Base-by-base conservation (phyloP, 1,140 invertebrate genomes). In the Drosophila nikananu region DNA sequence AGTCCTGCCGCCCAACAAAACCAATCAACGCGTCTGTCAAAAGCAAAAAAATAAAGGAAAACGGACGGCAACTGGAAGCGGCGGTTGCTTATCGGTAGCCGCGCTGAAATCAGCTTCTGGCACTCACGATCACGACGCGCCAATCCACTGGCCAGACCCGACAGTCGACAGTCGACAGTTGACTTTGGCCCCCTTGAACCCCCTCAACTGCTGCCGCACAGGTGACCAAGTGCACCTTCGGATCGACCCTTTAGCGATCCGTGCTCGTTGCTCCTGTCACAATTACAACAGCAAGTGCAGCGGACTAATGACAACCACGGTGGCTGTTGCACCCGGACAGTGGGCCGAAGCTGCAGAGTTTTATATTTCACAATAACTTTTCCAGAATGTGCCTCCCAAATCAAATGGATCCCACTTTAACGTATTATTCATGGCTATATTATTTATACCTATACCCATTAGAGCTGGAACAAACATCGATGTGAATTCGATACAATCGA, bases 21-120 rank as follows among this genome's bases (percentile, higher is more conserved):
- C 77, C 91, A 92, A 92, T 92, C 91, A 92, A 92, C 91, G 91
- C 91, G 82, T 79, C 80, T 89, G 83, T 82, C 79, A 71, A 55
- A 39, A 27, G 23, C 17, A 41, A 48, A 41, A 27, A 19, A 41
- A 49, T 42, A 17, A 35, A 37, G 21, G 15, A 21, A 54, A 54
- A 21, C 30, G 19, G 32, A 55, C 10, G 66, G 61, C 66, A 89
- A 73, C 65, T 84, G 66, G 77, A 71, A 65, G 80, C 78, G 59
- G 72, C 25, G 48, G 51, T 54, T 74, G 83, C 81, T 92, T 92
- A 92, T 92, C 91, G 81, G 91, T 89, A 92, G 91, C 91, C 66
- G 61, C 67, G 78, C 78, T 78, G 76, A 78, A 89, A 86, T 91
- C 83, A 83, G 91, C 91, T 92, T 92, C 91, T 91, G 91, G 87